These are phyloP conservation scores for Apis cerana DNA, from an alignment of 1,140 invertebrate genomes.

Conservation along the genomic window DNA sequence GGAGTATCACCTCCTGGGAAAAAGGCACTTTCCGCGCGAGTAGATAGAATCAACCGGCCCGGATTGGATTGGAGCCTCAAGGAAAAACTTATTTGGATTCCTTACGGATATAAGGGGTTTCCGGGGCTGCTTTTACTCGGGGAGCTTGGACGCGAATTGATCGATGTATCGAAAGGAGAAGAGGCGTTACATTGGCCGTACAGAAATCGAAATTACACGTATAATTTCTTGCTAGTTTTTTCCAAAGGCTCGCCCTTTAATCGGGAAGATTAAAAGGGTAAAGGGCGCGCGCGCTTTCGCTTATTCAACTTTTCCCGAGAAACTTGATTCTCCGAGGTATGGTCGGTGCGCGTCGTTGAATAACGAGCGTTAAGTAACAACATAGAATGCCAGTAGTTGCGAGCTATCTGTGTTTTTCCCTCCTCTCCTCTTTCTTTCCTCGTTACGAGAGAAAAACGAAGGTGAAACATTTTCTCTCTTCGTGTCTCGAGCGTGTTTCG, in stretches of 20 bases:
- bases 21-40: slow-evolving; percentile 63
- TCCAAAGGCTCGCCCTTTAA: background rate
- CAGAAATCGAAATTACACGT: slow-evolving; percentile 34
- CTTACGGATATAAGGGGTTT: slow-evolving; percentile 58
- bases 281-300: background rate
- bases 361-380: slow-evolving; percentile 20
- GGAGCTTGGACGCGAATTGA: slow-evolving; percentile 34
- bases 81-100: slow-evolving; percentile 68
- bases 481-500: no score
- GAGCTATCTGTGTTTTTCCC: background rate
- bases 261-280: slow-evolving; percentile 20
- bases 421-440: background rate
- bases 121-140: slow-evolving; percentile 27
- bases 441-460: background rate
- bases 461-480: slow-evolving; percentile 15
- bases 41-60: slow-evolving; percentile 58
- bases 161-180: slow-evolving; percentile 24
- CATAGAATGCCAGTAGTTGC: background rate
- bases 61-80: slow-evolving; percentile 61
- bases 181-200: slow-evolving; percentile 34
- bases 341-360: background rate
- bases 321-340: background rate
- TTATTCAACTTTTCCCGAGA: background rate
- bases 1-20: slow-evolving; percentile 48
- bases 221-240: slow-evolving; percentile 1